Evolutionary conservation across 1,140 invertebrate genomes (phyloP), one percentile per base, ranked within the genome.

Genomic region (Cydia strobilella): DNA sequence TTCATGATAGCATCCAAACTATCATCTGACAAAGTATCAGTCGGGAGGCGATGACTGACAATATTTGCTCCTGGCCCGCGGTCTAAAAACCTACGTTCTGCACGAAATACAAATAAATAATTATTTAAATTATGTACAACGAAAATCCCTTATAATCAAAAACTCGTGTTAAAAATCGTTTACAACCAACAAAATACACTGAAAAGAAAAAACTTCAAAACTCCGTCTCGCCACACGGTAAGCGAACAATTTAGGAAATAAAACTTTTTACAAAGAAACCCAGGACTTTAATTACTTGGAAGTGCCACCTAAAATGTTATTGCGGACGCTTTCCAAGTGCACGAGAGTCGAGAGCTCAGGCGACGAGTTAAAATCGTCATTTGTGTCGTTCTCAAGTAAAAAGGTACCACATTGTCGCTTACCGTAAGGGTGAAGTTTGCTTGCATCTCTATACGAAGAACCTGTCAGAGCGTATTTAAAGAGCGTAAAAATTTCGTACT

Each of bases 121-220:
- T 12, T 10, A n/a, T 51, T 51, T 23, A 1, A 59, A 12, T 5
- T n/a, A n/a, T n/a, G n/a, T 23, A 59, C 20, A 20, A 59, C 15
- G 2, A 20, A 59, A 23, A 59, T 59, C 54, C 18, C 54, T 9
- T n/a, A 59, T 59, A 69, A 69, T 18, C 18, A 69, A 69, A 66
- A 69, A 69, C 65, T 69, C 65, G 65, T n/a, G 65, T 69, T 69
- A 69, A 39, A 69, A 69, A 69, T 31, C 65, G 18, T 69, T 69
- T 69, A 42, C 35, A 18, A 69, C 18, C n/a, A 23, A 59, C 20
- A 59, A 59, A 59, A 59, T 23, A 59, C 54, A 69, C 63, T 6
- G 12, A 66, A n/a, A 27, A 66, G 23, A 66, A 35, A 35, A 69
- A 69, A 39, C n/a, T 69, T 10, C 65, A n/a, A 35, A 35, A 69